Evolutionary conservation across 2,797 vertebrate genomes (phyloP).

Genomic region (Salarias fasciatus): DNA sequence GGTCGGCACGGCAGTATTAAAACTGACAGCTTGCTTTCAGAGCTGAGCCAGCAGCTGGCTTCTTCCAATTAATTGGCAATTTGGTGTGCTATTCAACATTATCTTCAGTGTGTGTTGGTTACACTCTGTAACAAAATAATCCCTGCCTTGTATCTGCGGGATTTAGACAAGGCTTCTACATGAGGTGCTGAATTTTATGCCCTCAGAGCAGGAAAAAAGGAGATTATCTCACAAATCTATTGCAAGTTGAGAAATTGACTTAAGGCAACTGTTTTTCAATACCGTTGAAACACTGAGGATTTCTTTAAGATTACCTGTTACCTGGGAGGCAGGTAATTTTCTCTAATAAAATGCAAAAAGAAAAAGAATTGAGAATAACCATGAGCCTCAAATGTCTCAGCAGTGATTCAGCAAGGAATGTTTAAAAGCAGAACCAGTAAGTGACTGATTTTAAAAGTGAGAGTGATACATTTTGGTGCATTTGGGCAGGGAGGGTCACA

Average conservation of each 20-base stretch:
- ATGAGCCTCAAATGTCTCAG: neutral
- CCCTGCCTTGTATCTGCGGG: conserved; percentile 2
- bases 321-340: conserved; percentile 15
- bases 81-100: conserved; percentile 3
- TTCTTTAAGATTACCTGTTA: conserved; percentile 27
- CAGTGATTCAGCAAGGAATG: neutral
- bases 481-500: neutral
- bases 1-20: conserved; percentile 6
- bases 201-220: conserved; percentile 7
- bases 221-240: conserved; percentile 26
- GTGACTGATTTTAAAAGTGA: neutral
- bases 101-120: conserved; percentile 18
- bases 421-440: neutral
- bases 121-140: neutral
- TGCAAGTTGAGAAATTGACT: conserved; percentile 22
- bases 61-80: conserved; percentile 8
- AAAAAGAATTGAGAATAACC: conserved; percentile 10
- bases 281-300: conserved; percentile 1
- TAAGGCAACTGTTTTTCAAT: conserved; percentile 6
- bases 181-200: neutral
- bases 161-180: conserved; percentile 13
- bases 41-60: conserved; percentile 14
- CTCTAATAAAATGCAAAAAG: conserved; percentile 25
- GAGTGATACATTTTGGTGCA: neutral
- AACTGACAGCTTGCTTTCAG: conserved; percentile 19